Conservation (phyloP, 2,113 vertebrate species). For the Phalacrocorax brasilianus region DNA sequence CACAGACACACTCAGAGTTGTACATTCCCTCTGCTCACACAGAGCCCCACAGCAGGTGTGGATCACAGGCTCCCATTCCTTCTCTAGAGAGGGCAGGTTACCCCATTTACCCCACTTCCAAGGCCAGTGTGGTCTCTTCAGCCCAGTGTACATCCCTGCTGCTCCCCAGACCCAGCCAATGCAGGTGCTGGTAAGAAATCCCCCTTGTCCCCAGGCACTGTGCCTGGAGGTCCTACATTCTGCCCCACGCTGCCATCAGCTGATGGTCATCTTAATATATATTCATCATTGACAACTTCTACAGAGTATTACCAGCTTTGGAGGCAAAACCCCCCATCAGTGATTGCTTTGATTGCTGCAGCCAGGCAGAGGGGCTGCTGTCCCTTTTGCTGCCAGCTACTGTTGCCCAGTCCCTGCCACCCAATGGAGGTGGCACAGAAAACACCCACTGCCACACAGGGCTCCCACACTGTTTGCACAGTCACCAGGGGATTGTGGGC, state of each 20-base stretch:
- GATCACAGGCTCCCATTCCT: neutral
- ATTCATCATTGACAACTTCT: neutral
- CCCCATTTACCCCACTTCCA: fast-evolving
- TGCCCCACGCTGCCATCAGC: neutral
- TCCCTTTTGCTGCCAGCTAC: neutral
- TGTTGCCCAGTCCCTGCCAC: neutral
- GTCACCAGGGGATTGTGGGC: fast-evolving
- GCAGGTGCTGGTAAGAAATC: neutral
- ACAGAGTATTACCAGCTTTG: neutral
- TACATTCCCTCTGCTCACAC: neutral
- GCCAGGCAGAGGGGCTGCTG: neutral
- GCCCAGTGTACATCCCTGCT: fast-evolving
- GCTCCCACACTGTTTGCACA: neutral
- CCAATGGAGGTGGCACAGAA: neutral
- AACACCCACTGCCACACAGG: fast-evolving
- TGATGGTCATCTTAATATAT: neutral
- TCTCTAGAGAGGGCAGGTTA: neutral
- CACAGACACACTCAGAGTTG: neutral
- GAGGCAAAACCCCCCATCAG: fast-evolving
- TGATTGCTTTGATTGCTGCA: neutral
- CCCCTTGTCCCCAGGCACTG: fast-evolving
- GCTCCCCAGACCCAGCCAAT: neutral
- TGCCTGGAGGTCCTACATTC: fast-evolving
- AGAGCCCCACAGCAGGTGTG: neutral
- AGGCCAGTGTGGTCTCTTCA: fast-evolving